A percentile compares a stretch with the other conserved stretches of the same genome.
These are phyloP conservation scores for Abrostola triplasia DNA, from an alignment of 2,888 invertebrate genomes.

Conservation along the genomic window DNA sequence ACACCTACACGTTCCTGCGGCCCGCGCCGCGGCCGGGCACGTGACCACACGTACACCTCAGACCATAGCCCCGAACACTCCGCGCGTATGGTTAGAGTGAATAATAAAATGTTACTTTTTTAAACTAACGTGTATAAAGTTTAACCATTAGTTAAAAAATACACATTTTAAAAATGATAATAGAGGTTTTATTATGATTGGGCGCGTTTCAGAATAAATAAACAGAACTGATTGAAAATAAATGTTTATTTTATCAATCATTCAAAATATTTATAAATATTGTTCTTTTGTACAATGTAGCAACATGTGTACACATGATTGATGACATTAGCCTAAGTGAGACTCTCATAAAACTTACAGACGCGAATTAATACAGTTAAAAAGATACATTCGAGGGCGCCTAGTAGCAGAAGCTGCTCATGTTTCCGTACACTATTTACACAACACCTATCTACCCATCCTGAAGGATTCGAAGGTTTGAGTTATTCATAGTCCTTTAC, in stretches of 20 bases:
- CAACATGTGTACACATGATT: constrained; percentile 79
- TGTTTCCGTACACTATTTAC: constrained; percentile 68
- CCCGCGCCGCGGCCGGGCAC: constrained; percentile 50
- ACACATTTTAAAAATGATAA: no score
- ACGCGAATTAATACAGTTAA: constrained; percentile 61
- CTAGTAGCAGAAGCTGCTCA: constrained; percentile 59
- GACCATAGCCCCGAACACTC: background rate
- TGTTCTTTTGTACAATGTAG: constrained; percentile 86
- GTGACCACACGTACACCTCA: constrained; percentile 9
- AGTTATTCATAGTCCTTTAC: constrained; percentile 61
- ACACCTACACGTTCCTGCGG: constrained; percentile 64
- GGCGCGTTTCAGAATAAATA: constrained; percentile 47
- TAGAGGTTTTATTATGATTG: background rate
- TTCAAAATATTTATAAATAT: constrained; percentile 87
- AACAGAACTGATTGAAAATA: constrained; percentile 81
- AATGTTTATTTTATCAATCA: constrained; percentile 87
- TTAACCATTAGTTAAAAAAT: no score
- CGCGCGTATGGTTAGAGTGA: background rate
- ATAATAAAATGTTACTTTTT: background rate
- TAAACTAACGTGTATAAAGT: background rate
- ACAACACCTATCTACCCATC: constrained; percentile 63
- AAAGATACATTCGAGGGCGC: constrained; percentile 60
- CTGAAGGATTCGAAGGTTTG: constrained; percentile 60
- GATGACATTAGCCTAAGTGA: constrained; percentile 70
- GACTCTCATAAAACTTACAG: constrained; percentile 71